Evolutionary conservation across 2,797 vertebrate genomes (phyloP).

Genomic region (Cyprinodon diabolis): DNA sequence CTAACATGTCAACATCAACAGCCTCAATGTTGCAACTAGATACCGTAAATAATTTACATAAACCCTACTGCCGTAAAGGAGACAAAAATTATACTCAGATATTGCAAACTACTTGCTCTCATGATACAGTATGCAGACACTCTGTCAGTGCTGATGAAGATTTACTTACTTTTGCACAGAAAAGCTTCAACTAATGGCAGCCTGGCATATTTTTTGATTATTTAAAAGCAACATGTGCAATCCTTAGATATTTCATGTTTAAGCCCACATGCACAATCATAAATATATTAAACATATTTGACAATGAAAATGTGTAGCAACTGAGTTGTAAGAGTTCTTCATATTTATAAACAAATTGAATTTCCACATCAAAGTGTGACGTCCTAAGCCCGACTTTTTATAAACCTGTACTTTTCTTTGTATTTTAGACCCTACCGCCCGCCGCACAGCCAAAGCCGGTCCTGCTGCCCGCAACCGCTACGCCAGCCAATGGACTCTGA

Average conservation of each 20-base stretch:
- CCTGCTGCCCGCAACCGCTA: constrained; percentile 94
- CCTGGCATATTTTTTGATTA: too few relatives aligned
- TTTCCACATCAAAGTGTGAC: neutral
- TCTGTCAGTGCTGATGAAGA: too few relatives aligned
- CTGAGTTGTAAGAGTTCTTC: neutral
- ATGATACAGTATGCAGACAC: too few relatives aligned
- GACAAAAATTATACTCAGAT: too few relatives aligned
- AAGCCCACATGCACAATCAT: neutral
- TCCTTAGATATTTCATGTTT: neutral
- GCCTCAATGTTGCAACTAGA: neutral
- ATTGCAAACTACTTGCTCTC: too few relatives aligned
- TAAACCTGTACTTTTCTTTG: neutral
- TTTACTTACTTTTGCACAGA: too few relatives aligned
- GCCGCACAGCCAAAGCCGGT: constrained; percentile 92
- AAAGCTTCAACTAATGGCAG: too few relatives aligned
- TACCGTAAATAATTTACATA: neutral
- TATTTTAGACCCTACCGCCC: constrained; percentile 90
- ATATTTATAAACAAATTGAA: neutral
- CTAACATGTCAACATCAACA: too few relatives aligned
- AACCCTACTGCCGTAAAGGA: neutral
- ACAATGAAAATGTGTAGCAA: neutral
- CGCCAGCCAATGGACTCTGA: constrained; percentile 98
- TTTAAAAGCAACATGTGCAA: neutral
- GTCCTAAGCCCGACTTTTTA: neutral
- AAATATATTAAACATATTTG: neutral